Conservation (phyloP, 1,140 invertebrate genomes). For the Bombus terrestris region DNA sequence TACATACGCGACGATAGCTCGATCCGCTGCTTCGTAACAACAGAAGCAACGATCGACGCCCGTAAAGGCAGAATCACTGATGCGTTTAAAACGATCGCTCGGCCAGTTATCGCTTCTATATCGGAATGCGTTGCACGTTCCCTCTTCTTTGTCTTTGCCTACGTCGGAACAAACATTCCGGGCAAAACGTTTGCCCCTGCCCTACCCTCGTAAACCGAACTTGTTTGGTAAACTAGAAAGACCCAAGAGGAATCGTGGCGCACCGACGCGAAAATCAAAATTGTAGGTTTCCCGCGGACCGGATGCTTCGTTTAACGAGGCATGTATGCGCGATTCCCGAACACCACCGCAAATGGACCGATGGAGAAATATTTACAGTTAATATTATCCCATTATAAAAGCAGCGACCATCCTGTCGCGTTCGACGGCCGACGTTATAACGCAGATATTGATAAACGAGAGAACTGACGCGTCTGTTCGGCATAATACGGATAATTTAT, state of each 20-base stretch:
- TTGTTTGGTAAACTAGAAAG: background rate
- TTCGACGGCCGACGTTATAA: constrained; percentile 22
- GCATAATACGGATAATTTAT: constrained; percentile 65
- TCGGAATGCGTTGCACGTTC: background rate
- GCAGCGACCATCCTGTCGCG: constrained; percentile 13
- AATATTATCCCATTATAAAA: constrained; percentile 57
- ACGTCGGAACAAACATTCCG: background rate
- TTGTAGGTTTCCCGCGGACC: background rate
- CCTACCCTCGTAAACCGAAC: background rate
- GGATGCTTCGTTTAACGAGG: constrained; percentile 8
- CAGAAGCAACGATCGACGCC: background rate
- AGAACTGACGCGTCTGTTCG: background rate
- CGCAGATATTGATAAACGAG: constrained; percentile 42
- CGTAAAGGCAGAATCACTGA: background rate
- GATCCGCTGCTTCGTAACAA: constrained; percentile 23
- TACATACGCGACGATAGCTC: constrained; percentile 36
- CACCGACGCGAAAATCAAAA: constrained; percentile 23
- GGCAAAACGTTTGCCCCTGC: background rate
- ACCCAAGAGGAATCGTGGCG: background rate
- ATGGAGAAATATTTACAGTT: constrained; percentile 41
- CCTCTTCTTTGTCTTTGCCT: background rate
- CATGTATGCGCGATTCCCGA: background rate
- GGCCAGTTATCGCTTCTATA: background rate
- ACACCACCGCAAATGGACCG: constrained; percentile 15
- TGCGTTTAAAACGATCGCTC: constrained; percentile 38